Evolutionary conservation across 1,140 invertebrate species (phyloP).

Genomic region (Colletes latitarsis): DNA sequence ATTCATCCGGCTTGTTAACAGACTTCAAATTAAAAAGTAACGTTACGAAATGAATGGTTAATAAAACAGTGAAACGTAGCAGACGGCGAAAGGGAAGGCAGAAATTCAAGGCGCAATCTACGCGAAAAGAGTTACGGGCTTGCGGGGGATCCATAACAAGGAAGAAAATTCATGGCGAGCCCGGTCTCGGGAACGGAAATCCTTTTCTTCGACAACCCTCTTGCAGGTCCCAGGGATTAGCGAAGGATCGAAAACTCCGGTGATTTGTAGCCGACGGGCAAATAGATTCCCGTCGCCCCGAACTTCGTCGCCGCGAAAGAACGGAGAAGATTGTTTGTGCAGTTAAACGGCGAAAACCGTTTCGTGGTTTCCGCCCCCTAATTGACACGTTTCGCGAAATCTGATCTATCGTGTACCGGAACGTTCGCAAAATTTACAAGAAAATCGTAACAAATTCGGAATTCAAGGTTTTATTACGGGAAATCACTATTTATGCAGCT

Average conservation of each 20-base stretch:
- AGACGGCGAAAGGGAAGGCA: no score
- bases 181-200: constrained; percentile 43
- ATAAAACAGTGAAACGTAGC: background rate
- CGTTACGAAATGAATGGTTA: background rate
- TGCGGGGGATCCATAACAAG: constrained; percentile 30
- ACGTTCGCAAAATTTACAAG: no score
- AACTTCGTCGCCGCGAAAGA: constrained; percentile 20
- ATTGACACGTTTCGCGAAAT: background rate
- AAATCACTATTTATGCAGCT: no score
- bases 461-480: no score
- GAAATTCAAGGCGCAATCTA: background rate
- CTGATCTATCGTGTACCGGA: no score
- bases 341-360: constrained; percentile 42
- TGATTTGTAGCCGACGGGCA: constrained; percentile 61
- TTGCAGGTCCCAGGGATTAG: constrained; percentile 50
- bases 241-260: constrained; percentile 60
- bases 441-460: no score
- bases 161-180: constrained; percentile 46
- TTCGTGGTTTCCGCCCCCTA: background rate
- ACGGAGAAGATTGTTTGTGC: constrained; percentile 34
- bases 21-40: no score
- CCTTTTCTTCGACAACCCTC: constrained; percentile 45
- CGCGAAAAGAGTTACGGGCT: constrained; percentile 19
- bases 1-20: no score
- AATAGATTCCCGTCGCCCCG: constrained; percentile 49